Conservation (phyloP, 2,888 invertebrate genomes). For the Eupithecia exiguata region DNA sequence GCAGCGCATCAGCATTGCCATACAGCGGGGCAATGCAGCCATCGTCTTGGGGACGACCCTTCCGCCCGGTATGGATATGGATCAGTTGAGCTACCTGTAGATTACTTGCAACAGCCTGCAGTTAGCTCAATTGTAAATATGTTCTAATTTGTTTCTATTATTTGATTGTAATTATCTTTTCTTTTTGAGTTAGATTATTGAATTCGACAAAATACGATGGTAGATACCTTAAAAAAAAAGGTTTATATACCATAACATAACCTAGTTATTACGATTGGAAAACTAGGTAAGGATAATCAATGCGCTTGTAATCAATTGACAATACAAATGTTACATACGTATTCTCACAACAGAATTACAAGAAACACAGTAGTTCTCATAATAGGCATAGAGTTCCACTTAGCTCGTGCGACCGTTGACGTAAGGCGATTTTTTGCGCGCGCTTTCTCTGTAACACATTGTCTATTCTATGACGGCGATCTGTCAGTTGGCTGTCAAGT, state of each 20-base stretch:
- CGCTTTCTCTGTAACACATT: conserved; percentile 52
- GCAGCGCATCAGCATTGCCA: too few species aligned
- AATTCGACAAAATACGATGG: background rate
- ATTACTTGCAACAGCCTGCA: too few species aligned
- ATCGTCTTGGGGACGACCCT: too few species aligned
- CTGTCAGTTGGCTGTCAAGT: conserved; percentile 36
- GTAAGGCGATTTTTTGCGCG: conserved; percentile 44
- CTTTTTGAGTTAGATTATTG: background rate
- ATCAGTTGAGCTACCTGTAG: too few species aligned
- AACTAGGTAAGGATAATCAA: conserved; percentile 20
- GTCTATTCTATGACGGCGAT: conserved; percentile 36
- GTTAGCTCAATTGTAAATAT: too few species aligned
- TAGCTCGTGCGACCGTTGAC: conserved; percentile 35
- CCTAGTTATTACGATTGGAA: conserved; percentile 20
- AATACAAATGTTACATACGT: conserved; percentile 33
- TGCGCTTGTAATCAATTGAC: conserved; percentile 20
- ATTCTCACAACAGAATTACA: conserved; percentile 35
- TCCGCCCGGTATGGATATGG: too few species aligned
- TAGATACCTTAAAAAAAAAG: too few species aligned
- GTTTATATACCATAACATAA: too few species aligned
- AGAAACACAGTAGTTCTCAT: conserved; percentile 33
- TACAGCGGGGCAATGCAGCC: too few species aligned
- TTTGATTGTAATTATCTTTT: too few species aligned
- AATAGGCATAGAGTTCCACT: conserved; percentile 28
- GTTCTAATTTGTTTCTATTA: too few species aligned